Percentiles rank a stretch among this genome's conserved stretches.
phyloP scores from a whole-genome alignment of 2,888 invertebrate genomes.

The Stenchaetothrips biformis region DNA sequence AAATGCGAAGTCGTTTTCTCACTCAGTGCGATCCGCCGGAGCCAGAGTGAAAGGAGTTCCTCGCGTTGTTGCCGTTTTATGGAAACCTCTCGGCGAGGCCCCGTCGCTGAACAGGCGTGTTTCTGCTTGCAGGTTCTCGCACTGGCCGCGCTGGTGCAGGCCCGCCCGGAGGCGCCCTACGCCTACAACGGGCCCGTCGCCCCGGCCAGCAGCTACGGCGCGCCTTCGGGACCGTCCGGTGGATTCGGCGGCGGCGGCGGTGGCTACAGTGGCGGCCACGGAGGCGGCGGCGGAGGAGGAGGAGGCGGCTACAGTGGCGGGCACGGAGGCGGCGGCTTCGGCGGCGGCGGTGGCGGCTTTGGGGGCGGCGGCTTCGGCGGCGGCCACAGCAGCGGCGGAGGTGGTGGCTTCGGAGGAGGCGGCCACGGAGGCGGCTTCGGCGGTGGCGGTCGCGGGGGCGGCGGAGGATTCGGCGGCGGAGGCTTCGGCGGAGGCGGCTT shows the following conservation, averaged over 20 bases:
- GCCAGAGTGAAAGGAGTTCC: too few relatives aligned
- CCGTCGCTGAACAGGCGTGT: too few relatives aligned
- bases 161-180: conserved; percentile 11
- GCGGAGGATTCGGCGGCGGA: too few relatives aligned
- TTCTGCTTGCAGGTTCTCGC: conserved; percentile 4
- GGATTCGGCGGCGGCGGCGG: background rate
- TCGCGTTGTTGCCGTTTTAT: too few relatives aligned
- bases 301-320: too few relatives aligned
- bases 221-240: background rate
- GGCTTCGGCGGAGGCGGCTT: background rate
- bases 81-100: too few relatives aligned
- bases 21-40: too few relatives aligned
- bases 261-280: background rate
- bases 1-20: too few relatives aligned
- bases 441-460: background rate
- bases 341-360: background rate
- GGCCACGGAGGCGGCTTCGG: background rate
- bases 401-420: background rate
- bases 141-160: background rate
- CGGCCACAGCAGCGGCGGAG: background rate
- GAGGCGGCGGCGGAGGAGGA: background rate
- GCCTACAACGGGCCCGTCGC: conserved; percentile 8
- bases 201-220: background rate
- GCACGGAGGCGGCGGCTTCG: too few relatives aligned
- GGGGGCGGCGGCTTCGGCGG: conserved; percentile 3